Evolutionary conservation across 2,797 vertebrate genomes (phyloP), one percentile per base, ranked within the genome.

Genomic region (Falco naumanni): DNA sequence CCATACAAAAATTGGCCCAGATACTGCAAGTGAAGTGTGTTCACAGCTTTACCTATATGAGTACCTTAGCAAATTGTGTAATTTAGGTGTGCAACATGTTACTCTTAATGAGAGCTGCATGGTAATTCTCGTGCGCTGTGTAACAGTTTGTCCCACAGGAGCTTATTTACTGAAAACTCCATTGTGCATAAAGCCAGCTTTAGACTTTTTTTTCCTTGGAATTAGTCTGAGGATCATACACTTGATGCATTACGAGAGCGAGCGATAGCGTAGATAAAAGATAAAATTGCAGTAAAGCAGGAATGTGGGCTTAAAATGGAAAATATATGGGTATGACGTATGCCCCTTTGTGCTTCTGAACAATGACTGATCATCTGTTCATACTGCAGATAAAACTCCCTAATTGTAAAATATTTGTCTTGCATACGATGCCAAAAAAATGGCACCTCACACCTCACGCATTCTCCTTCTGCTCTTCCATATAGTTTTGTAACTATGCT

Each of bases 311-410:
- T 93, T 87, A 79, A 96, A 97, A 93, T 57, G 72, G 85, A 72
- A 95, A 94, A 85, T 90, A 82, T 74, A 79, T 64, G 76, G 31
- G 14, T 64, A 61, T 94, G 92, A 90, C 18, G 47, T 91, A 61
- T 95, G 71, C 61, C 83, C 4, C 6, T 96, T 89, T 95, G 85
- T 95, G 91, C 77, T 95, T 77, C 53, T 86, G 87, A 90, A 88
- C 91, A 95, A 93, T 94, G 95, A 94, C 88, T 95, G 87, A 96
- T 97, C 94, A 89, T 96, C 92, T 89, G 90, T 84, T 95, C 90
- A 34, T 64, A 70, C 72, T 87, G 87, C 77, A 93, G 93, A 85
- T 92, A 95, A 94, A 96, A 70, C 53, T 92, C 64, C 57, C 70
- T 97, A 91, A 96, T 95, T 96, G 93, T 94, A 65, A 91, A 95